phyloP scores from a whole-genome alignment of 2,888 invertebrate species.

The Erebia ligea region DNA sequence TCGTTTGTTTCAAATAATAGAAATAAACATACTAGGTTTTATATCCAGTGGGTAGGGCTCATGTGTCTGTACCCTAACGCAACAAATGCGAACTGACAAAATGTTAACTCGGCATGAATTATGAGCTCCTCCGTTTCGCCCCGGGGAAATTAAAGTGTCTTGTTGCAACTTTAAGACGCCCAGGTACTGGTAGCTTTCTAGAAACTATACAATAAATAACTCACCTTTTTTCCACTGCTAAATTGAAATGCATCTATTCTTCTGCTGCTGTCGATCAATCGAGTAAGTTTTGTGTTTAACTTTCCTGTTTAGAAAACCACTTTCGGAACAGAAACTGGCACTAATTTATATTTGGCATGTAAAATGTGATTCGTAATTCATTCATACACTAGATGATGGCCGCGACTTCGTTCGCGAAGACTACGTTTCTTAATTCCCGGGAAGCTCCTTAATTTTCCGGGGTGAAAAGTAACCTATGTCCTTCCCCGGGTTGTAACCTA shows the following conservation, averaged over 20 bases:
- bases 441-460: too few relatives aligned
- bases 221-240: conserved; percentile 60
- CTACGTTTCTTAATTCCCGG: too few relatives aligned
- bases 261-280: conserved; percentile 42
- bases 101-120: conserved; percentile 81
- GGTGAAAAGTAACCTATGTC: too few relatives aligned
- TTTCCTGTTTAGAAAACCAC: conserved; percentile 10
- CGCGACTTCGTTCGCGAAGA: too few relatives aligned
- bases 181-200: conserved; percentile 66
- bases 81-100: conserved; percentile 80
- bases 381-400: too few relatives aligned
- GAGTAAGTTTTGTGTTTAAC: conserved; percentile 30
- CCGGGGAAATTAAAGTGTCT: conserved; percentile 82
- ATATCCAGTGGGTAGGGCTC: not conserved
- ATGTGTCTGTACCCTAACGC: conserved; percentile 46
- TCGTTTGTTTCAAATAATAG: too few relatives aligned
- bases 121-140: conserved; percentile 67
- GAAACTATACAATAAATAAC: conserved; percentile 63
- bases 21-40: too few relatives aligned
- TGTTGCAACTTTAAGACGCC: conserved; percentile 74
- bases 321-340: not conserved
- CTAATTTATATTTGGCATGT: too few relatives aligned
- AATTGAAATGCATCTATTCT: conserved; percentile 53
- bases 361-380: too few relatives aligned
- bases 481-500: too few relatives aligned